Evolutionary conservation across 1,140 invertebrate species (phyloP).

Genomic region (Batillaria attramentaria): DNA sequence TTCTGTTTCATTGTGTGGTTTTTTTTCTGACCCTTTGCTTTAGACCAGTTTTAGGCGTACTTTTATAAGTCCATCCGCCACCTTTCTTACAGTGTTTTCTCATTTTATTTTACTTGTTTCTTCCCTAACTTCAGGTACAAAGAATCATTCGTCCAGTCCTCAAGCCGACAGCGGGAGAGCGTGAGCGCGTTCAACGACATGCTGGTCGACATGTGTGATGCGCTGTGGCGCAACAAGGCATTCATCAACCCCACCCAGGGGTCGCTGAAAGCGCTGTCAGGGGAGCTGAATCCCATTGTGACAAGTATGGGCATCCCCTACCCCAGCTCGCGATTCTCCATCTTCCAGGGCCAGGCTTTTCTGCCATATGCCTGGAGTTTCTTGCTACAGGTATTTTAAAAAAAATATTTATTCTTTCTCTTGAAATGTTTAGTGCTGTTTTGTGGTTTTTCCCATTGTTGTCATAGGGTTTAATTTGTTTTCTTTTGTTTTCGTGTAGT

Average conservation of each 20-base stretch:
- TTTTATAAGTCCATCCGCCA: too few species aligned
- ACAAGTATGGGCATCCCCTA: slow-evolving; percentile 1
- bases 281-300: slow-evolving; percentile 10
- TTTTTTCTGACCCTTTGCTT: too few species aligned
- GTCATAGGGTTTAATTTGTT: background rate
- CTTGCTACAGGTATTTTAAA: slow-evolving; percentile 35
- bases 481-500: too few species aligned
- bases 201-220: slow-evolving; percentile 42
- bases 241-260: slow-evolving; percentile 29
- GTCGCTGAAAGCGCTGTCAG: slow-evolving; percentile 20
- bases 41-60: too few species aligned
- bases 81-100: too few species aligned
- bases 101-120: too few species aligned
- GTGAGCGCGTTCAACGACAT: slow-evolving; percentile 36
- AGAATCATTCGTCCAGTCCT: background rate
- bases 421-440: too few species aligned
- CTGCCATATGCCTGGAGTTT: slow-evolving; percentile 34
- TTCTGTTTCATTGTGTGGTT: too few species aligned
- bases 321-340: slow-evolving; percentile 32
- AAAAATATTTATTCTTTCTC: background rate
- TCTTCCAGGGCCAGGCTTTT: slow-evolving; percentile 43
- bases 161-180: slow-evolving; percentile 5
- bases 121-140: slow-evolving; percentile 9
- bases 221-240: slow-evolving; percentile 40
- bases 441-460: background rate